Evolutionary conservation across 2,888 invertebrate species (phyloP), one percentile per base, ranked within the genome.

Genomic region (Scaptodrosophila latifasciaeformis): DNA sequence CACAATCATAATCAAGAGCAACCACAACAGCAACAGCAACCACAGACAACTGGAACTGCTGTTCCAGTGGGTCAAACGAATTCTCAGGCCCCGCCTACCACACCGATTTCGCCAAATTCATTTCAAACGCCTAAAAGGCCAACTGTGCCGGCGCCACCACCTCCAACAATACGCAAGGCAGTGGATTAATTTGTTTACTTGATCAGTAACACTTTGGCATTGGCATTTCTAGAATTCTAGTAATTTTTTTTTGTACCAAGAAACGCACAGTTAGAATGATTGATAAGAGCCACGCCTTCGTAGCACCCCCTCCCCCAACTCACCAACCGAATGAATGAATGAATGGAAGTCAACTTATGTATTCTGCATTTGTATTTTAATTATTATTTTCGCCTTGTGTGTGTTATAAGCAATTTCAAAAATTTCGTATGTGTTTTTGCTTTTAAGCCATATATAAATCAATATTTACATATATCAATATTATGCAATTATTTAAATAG

Each of bases 101-200:
- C 84, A 13, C 83, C 83, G 40, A 68, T 82, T 48, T 84, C 83
- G 34, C 83, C 83, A 21, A 80, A 70, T 56, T 80, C 81, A 62
- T 71, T 81, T 62, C 67, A 83, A 40, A 82, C 81, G 61, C 82
- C 84, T 29, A 83, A 83, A 60, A 68, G 83, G 62, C 84, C 84
- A 48, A 83, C 83, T 45, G 84, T 83, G 62, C 83, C 83, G 59
- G 83, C 83, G 61, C 83, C 83, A 21, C 83, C 83, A 13, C 83
- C 83, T 17, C 83, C 83, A 13, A 72, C 71, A 55, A 63, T 68
- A 52, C 83, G 84, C 53, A 83, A 83, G 54, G 72, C 63, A 49
- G 48, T 62, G 24, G 84, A 83, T 49, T 83, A 76, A 61, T 37
- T 52, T 54, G 12, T 15, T 5, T n/a, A n/a, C n/a, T n/a, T n/a